Evolutionary conservation across 2,888 invertebrate genomes (phyloP).

Genomic region (Epistrophe grossulariae): DNA sequence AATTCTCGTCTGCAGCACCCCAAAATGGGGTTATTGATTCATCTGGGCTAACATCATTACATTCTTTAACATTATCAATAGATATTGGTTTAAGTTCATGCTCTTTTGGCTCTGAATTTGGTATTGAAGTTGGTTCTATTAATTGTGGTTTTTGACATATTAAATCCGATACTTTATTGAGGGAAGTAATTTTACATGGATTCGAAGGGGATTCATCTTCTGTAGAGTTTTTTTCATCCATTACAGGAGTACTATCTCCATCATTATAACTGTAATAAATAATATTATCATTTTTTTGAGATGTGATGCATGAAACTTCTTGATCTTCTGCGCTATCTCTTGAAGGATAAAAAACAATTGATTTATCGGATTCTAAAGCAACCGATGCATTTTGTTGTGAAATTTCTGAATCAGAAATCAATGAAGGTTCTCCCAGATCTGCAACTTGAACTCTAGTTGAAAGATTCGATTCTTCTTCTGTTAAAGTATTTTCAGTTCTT

Average conservation of each 20-base stretch:
- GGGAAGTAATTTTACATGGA: constrained; percentile 33
- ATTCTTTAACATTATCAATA: neutral
- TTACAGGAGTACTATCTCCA: constrained; percentile 57
- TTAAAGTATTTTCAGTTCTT: constrained; percentile 24
- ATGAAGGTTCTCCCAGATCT: constrained; percentile 32
- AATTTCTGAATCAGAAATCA: constrained; percentile 17
- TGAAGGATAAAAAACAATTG: constrained; percentile 11
- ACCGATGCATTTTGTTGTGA: neutral
- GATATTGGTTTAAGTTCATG: neutral
- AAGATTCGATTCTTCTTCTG: constrained; percentile 54
- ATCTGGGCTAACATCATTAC: neutral
- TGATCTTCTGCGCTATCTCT: constrained; percentile 39
- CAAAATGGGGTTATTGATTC: neutral
- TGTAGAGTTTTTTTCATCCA: constrained; percentile 54
- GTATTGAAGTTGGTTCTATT: constrained; percentile 16
- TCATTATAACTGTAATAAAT: constrained; percentile 39
- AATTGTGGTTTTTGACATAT: constrained; percentile 3
- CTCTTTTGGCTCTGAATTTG: neutral
- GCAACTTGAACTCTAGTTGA: constrained; percentile 46
- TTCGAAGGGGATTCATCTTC: constrained; percentile 44
- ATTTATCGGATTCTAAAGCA: neutral
- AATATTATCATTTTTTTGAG: constrained; percentile 1
- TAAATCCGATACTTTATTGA: constrained; percentile 27
- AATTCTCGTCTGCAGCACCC: neutral
- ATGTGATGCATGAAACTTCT: constrained; percentile 53